These are phyloP conservation scores for Cheumatopsyche charites DNA, from an alignment of 1,140 invertebrate species.

Conservation along the genomic window DNA sequence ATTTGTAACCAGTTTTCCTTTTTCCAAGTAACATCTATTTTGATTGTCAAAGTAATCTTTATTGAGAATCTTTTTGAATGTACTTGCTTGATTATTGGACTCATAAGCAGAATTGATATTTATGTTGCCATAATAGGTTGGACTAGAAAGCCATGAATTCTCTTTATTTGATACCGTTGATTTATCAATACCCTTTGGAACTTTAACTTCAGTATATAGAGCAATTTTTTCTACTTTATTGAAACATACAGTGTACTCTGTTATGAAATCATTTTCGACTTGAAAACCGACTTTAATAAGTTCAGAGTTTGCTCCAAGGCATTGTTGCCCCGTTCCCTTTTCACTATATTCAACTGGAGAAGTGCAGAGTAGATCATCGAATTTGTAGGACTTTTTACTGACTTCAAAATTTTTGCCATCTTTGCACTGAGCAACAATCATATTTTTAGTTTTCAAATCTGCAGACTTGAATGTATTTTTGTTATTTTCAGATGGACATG, in stretches of 20 bases:
- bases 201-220: conserved; percentile 50
- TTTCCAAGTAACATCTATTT: conserved; percentile 52
- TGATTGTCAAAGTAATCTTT: conserved; percentile 43
- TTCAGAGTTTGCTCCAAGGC: conserved; percentile 44
- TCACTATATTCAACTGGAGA: conserved; percentile 43
- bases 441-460: conserved; percentile 25
- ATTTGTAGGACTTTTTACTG: conserved; percentile 45
- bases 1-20: conserved; percentile 52
- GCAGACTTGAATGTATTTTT: conserved; percentile 36
- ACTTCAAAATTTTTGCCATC: conserved; percentile 49
- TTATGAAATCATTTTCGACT: conserved; percentile 45
- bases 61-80: conserved; percentile 46
- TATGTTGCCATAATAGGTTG: conserved; percentile 33
- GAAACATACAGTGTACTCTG: conserved; percentile 53
- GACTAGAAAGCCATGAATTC: conserved; percentile 21
- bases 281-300: conserved; percentile 50
- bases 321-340: conserved; percentile 41
- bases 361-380: conserved; percentile 51
- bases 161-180: conserved; percentile 32
- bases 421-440: conserved; percentile 49
- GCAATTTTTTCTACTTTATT: conserved; percentile 50
- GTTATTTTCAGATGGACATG: conserved; percentile 28
- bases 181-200: conserved; percentile 45
- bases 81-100: conserved; percentile 50
- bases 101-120: conserved; percentile 52